Evolutionary conservation across 2,888 invertebrate species (phyloP).

Genomic region (Amblyteles armatorius): DNA sequence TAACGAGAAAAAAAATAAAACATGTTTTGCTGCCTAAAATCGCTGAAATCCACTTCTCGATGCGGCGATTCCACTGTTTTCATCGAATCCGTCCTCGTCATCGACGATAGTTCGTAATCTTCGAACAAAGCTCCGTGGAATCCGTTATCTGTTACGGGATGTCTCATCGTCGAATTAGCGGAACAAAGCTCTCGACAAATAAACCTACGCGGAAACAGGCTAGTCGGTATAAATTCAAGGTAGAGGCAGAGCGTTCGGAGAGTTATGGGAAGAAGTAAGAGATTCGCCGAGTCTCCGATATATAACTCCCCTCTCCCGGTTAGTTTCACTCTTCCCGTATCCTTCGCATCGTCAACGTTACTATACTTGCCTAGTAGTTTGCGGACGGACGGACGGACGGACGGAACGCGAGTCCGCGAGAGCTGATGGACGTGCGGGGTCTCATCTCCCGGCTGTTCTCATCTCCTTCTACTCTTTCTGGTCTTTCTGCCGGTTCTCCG

Average conservation of each 20-base stretch:
- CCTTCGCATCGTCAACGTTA: conserved; percentile 31
- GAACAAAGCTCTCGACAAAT: conserved; percentile 8
- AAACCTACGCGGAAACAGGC: neutral
- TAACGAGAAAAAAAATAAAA: too few relatives aligned
- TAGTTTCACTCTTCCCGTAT: conserved; percentile 16
- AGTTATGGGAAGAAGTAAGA: conserved; percentile 27
- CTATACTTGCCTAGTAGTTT: conserved; percentile 25
- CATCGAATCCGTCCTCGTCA: neutral
- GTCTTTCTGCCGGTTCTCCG: conserved; percentile 45
- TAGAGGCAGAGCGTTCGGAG: neutral
- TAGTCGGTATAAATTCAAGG: neutral
- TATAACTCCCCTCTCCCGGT: neutral
- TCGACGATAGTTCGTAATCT: neutral
- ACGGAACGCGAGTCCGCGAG: conserved; percentile 62
- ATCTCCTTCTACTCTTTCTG: conserved; percentile 37
- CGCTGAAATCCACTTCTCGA: too few relatives aligned
- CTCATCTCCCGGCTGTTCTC: conserved; percentile 62
- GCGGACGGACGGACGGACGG: conserved; percentile 45
- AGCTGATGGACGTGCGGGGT: conserved; percentile 68
- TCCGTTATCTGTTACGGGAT: neutral
- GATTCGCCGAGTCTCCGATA: conserved; percentile 13
- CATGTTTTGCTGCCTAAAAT: too few relatives aligned
- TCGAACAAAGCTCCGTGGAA: neutral
- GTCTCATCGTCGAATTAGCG: neutral
- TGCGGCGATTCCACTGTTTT: neutral